Evolutionary conservation across 2,888 invertebrate genomes (phyloP), one percentile per base, ranked within the genome.

Genomic region (Sphaerophoria rueppellii): DNA sequence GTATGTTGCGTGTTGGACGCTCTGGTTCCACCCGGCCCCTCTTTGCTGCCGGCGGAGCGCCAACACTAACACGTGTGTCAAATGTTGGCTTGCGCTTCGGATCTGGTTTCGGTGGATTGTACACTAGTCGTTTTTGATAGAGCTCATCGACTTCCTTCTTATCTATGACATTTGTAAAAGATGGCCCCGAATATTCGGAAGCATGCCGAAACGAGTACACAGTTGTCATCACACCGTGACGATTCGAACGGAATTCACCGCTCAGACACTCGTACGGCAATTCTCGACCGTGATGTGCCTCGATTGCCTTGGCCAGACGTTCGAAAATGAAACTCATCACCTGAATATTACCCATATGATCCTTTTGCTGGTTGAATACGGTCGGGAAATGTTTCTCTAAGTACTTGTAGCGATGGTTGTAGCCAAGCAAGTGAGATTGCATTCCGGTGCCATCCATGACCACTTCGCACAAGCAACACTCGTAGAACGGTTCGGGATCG

Each of bases 391-490:
- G 92, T 73, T 91, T 93, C 88, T 95, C 95, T 74, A 96, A 92
- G 90, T 95, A 97, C 89, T 95, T 94, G 88, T 93, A 93, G 11
- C 95, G 94, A 90, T 97, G 96, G 91, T 95, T 95, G 90, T 95
- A 95, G 90, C 96, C 95, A 50, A 95, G 94, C 87, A 97, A 92
- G 91, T 96, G 96, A 86, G 95, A 95, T 91, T 96, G 93, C 90
- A 96, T 96, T 81, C 95, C 95, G 67, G 95, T 93, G 60, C 95
- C 95, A 89, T 95, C 95, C 48, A 96, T 95, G 82, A 95, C 94
- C 91, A 96, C 95, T 89, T 94, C 94, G 91, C 97, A 97, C 79
- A 97, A 92, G 87, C 95, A 93, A 91, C 97, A 97, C 75, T 95
- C 93, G 91, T 96, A 96, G 81, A 93, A 92, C 1, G 96, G 95